phyloP scores from a whole-genome alignment of 2,888 invertebrate species.

The Leucophenga montana region DNA sequence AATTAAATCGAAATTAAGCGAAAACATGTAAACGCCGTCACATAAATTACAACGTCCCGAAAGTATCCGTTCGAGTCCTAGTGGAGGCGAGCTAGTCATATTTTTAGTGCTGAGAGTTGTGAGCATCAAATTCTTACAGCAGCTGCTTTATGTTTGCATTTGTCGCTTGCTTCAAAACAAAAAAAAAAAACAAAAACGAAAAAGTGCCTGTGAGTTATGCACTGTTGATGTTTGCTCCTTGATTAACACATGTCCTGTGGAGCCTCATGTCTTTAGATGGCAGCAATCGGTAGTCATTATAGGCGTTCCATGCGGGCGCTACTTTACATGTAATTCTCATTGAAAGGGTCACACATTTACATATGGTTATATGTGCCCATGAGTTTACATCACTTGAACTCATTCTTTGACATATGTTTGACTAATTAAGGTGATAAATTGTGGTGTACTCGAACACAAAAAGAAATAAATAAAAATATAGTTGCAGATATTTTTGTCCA shows the following conservation, averaged over 20 bases:
- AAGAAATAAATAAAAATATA: no score
- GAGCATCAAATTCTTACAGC: conserved; percentile 38
- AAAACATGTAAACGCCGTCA: conserved; percentile 67
- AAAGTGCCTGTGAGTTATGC: conserved; percentile 52
- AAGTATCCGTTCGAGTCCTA: conserved; percentile 38
- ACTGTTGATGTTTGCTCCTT: conserved; percentile 57
- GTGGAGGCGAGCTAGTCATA: conserved; percentile 45
- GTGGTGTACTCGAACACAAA: no score
- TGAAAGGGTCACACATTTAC: conserved; percentile 14
- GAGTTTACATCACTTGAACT: conserved; percentile 60
- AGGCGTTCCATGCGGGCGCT: conserved; percentile 24
- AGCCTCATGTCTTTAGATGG: background rate
- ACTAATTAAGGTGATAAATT: conserved; percentile 52
- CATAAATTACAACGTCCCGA: conserved; percentile 57
- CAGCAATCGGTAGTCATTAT: background rate
- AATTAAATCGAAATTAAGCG: conserved; percentile 68
- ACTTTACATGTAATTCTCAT: conserved; percentile 7
- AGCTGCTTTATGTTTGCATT: conserved; percentile 44
- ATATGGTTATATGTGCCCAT: background rate
- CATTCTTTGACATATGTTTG: conserved; percentile 50
- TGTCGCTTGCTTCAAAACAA: conserved; percentile 36
- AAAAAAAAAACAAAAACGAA: background rate
- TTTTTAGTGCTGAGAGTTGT: conserved; percentile 52
- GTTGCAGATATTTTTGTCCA: no score
- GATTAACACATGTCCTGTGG: conserved; percentile 63